Conservation (phyloP, 2,888 invertebrate genomes). For the Zhengitettix transpicula region DNA sequence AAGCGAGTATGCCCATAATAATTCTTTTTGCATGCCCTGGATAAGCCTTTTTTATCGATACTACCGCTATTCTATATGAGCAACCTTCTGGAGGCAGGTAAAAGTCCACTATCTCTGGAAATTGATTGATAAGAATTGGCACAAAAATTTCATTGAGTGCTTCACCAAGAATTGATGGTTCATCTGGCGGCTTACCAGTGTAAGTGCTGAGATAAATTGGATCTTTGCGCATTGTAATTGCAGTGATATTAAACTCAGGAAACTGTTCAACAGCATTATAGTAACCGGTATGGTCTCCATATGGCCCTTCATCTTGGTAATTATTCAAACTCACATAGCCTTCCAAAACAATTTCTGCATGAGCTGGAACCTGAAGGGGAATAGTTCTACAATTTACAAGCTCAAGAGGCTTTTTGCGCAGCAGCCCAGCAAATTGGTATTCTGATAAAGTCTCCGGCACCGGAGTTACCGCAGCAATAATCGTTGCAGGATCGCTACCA, state of each 20-base stretch:
- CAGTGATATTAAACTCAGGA: not conserved
- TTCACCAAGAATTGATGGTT: not conserved
- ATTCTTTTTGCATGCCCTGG: not conserved
- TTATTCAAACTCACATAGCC: not conserved
- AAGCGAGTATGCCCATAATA: not conserved
- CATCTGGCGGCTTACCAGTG: not conserved
- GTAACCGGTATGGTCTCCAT: not conserved
- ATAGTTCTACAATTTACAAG: not conserved
- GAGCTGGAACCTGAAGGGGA: not conserved
- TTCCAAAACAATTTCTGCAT: not conserved
- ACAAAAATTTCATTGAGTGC: not conserved
- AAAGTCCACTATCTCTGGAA: not conserved
- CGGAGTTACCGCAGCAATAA: not conserved
- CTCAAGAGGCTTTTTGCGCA: not conserved
- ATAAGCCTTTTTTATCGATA: not conserved
- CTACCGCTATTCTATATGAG: not conserved
- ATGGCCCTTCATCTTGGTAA: not conserved
- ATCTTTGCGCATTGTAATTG: not conserved
- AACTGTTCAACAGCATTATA: not conserved
- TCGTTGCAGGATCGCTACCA: not conserved
- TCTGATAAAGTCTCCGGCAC: not conserved
- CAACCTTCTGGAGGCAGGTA: not conserved
- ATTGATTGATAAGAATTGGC: not conserved
- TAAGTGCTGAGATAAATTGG: not conserved
- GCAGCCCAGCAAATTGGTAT: not conserved